These are phyloP conservation scores for Harpegnathos saltator DNA, from an alignment of 1,140 invertebrate species.

Conservation along the genomic window DNA sequence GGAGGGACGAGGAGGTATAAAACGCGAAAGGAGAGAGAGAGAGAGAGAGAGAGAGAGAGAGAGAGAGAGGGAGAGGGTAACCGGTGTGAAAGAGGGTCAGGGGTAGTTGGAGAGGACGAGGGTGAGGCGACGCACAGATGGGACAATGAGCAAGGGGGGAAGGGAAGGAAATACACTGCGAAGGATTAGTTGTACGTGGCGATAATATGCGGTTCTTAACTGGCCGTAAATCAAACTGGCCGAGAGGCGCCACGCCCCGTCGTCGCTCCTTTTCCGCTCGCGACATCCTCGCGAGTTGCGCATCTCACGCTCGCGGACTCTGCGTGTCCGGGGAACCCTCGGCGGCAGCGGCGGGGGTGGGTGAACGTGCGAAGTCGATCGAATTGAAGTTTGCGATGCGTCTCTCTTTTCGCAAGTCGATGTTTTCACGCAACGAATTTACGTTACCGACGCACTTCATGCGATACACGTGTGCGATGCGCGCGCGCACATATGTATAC, in stretches of 20 bases:
- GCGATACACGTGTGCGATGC: neutral
- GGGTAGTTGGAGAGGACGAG: conserved; percentile 6
- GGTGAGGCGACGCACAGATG: conserved; percentile 41
- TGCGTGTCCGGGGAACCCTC: conserved; percentile 4
- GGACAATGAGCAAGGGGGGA: conserved; percentile 33
- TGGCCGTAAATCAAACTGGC: conserved; percentile 84
- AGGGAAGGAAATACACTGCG: conserved; percentile 74
- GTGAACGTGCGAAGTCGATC: neutral
- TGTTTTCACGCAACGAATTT: neutral
- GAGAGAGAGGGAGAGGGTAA: neutral
- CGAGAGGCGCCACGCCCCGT: conserved; percentile 70
- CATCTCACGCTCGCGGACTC: no score
- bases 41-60: conserved; percentile 8
- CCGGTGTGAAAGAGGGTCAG: conserved; percentile 18
- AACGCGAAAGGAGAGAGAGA: conserved; percentile 2
- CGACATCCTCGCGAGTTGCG: conserved; percentile 55
- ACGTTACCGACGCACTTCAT: neutral
- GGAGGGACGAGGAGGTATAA: conserved; percentile 1
- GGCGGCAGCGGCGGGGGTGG: no score
- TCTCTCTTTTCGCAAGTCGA: neutral
- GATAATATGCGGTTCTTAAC: conserved; percentile 81
- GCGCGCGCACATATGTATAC: neutral
- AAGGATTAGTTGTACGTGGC: conserved; percentile 79
- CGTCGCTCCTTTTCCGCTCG: conserved; percentile 42
- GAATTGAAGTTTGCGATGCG: neutral